A percentile compares a stretch with the other conserved stretches of the same genome.
phyloP scores from a whole-genome alignment of 2,797 vertebrate genomes.

The Loriculus beryllinus region DNA sequence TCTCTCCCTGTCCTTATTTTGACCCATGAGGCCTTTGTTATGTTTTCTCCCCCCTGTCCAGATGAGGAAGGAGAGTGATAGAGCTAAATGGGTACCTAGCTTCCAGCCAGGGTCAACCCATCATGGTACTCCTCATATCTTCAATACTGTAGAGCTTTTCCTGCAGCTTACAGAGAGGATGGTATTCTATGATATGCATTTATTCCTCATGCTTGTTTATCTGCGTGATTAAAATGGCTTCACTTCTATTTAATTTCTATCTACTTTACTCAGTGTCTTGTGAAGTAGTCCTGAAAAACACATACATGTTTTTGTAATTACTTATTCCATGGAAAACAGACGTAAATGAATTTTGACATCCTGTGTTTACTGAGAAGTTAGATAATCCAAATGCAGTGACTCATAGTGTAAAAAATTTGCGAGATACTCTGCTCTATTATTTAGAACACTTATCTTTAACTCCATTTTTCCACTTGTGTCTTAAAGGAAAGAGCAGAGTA shows the following conservation, averaged over 20 bases:
- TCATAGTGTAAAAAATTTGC: not conserved
- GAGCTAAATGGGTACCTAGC: not conserved
- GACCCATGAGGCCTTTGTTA: rapidly evolving
- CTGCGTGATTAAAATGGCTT: not conserved
- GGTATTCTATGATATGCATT: not conserved
- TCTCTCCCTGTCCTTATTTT: not conserved
- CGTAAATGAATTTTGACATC: not conserved
- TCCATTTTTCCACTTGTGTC: not conserved
- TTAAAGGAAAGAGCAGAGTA: not conserved
- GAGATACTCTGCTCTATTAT: not conserved
- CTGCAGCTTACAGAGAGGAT: not conserved
- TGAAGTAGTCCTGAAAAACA: not conserved
- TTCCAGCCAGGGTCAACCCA: not conserved
- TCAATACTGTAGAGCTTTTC: not conserved
- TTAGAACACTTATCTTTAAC: not conserved
- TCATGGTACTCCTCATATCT: not conserved
- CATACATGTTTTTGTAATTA: not conserved
- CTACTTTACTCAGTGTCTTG: not conserved
- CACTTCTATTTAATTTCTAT: not conserved
- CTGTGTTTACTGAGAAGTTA: not conserved
- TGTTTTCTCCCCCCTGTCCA: not conserved
- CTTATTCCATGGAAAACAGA: not conserved
- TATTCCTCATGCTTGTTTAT: not conserved
- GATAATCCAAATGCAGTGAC: not conserved
- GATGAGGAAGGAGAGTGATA: not conserved